Conservation (phyloP, 2,797 vertebrate species). For the Anisognathus igniventris region DNA sequence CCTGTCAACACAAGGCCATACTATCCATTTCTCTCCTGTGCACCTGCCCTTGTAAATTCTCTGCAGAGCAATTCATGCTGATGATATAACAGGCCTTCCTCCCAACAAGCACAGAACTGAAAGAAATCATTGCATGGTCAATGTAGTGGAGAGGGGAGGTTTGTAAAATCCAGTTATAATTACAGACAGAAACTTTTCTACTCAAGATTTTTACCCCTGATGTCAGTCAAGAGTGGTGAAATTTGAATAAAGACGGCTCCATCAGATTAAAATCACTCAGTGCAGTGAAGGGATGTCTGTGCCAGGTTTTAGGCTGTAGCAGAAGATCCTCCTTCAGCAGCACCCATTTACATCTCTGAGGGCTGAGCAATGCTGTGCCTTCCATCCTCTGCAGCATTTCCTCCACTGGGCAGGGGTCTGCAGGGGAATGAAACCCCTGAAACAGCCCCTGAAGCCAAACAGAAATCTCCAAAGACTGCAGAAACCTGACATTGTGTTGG, state of each 20-base stretch:
- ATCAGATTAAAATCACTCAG: not conserved
- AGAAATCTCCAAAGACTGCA: not conserved
- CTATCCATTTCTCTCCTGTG: not conserved
- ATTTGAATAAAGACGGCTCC: not conserved
- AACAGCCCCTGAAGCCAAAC: not conserved
- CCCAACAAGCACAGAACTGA: not conserved
- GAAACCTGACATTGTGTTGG: not conserved
- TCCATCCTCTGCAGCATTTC: not conserved
- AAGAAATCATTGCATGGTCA: not conserved
- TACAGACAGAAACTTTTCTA: not conserved
- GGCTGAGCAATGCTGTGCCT: not conserved
- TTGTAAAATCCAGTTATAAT: not conserved
- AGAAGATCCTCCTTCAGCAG: not conserved
- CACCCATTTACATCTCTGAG: not conserved
- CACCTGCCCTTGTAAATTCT: not conserved
- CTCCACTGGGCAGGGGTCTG: not conserved
- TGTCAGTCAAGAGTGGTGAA: rapidly evolving
- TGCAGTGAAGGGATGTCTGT: not conserved
- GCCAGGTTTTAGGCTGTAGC: not conserved
- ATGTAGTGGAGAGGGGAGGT: not conserved
- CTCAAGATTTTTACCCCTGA: not conserved
- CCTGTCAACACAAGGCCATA: not conserved
- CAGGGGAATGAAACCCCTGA: not conserved
- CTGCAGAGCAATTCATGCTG: not conserved
- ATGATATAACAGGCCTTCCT: not conserved